Conservation (phyloP, 2,888 invertebrate species). For the Dynastes maya region DNA sequence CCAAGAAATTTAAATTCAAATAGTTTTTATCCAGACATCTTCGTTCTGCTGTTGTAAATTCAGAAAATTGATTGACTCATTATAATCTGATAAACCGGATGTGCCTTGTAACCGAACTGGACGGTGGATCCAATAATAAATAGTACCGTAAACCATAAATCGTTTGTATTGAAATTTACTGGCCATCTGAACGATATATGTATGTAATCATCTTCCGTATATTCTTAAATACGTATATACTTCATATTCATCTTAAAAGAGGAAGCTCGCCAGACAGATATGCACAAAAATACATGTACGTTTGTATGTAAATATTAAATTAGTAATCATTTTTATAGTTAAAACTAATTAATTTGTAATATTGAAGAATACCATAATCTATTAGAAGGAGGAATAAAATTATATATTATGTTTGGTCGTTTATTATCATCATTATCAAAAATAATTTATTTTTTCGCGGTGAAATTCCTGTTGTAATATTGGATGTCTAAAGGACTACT, state of each 20-base stretch:
- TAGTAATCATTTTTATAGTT: too few species aligned
- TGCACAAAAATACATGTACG: not conserved
- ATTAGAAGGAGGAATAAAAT: too few species aligned
- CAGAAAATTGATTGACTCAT: conserved; percentile 12
- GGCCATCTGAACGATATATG: not conserved
- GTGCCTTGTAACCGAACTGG: conserved; percentile 9
- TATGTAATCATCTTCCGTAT: conserved; percentile 10
- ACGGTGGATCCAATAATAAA: not conserved
- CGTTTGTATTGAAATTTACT: conserved; percentile 13
- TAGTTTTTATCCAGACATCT: not conserved
- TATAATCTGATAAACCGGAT: conserved; percentile 17
- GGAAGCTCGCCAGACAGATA: not conserved
- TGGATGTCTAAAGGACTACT: too few species aligned
- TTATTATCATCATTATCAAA: too few species aligned
- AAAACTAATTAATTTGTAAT: too few species aligned
- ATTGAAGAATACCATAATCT: too few species aligned
- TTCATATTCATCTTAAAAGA: not conserved
- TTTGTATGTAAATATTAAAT: not conserved
- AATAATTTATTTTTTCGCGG: too few species aligned
- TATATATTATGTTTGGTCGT: too few species aligned
- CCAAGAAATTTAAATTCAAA: conserved; percentile 1
- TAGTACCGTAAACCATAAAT: not conserved
- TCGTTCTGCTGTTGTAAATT: not conserved
- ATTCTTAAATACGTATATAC: not conserved
- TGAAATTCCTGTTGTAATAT: too few species aligned